Base-by-base conservation (phyloP, 1,140 invertebrate genomes). In the Bathynomus jamesi region DNA sequence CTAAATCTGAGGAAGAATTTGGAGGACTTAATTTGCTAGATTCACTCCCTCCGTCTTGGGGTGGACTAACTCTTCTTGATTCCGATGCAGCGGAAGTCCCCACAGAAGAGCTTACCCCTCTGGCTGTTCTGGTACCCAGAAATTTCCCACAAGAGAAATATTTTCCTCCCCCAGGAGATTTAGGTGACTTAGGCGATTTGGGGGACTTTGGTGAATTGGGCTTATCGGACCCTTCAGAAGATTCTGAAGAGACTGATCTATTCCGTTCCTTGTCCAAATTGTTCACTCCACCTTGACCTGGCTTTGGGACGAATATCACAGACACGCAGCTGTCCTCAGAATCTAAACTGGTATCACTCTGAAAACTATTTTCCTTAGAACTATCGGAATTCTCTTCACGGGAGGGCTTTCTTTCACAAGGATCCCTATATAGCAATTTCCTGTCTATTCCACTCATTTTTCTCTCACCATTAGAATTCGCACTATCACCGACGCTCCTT, bases 281-380 rank as follows among this genome's bases (percentile, higher is more conserved):
- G n/a, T 30, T 53, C 17, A 32, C 25, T 24, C 72, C 77, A 25
- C 78, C 61, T 66, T 77, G 78, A 70, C 86, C 85, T 72, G 84
- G 84, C 79, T 89, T 90, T 60, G 92, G 92, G 76, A 94, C 89
- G 79, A 89, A 94, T 78, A 95, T 95, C 8, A 95, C 93, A 63
- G 92, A 94, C 31, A 91, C 91, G 80, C 94, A 93, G 82, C 91
- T 93, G 78, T 95, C 93, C 82, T 95, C 92, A 1, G 91, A 94
- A 81, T 95, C 93, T 2, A 95, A 89, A 82, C 92, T 94, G 0
- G 93, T 95, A 78, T 95, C 93, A 81, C 92, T 94, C 81, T 95
- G 93, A 62, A 95, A 84, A 81, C 92, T 94, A 79, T 91, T 93
- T 79, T 95, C 92, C 83, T 95, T 95, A 0, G 92, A 80, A 61